phyloP scores from a whole-genome alignment of 2,888 invertebrate genomes.

The Imbricaverruca yamaguchii region DNA sequence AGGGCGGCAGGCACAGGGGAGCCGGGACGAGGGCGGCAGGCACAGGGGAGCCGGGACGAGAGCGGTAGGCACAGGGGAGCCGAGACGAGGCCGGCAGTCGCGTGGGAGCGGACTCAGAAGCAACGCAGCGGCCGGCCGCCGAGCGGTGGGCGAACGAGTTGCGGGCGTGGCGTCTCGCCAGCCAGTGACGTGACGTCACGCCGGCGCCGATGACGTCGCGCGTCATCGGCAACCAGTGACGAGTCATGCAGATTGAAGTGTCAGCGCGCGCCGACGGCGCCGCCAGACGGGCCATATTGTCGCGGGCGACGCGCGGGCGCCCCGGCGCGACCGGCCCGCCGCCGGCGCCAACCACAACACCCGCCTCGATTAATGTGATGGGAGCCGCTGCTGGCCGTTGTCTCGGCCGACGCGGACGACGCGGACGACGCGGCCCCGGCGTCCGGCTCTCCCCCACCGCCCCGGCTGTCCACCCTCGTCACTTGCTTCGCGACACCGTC shows the following conservation, averaged over 20 bases:
- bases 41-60: no score
- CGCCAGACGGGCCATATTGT: not conserved
- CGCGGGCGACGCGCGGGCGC: not conserved
- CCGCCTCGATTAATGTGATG: not conserved
- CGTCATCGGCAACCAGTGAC: not conserved
- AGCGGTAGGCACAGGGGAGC: no score
- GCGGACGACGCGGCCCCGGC: not conserved
- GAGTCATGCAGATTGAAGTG: no score
- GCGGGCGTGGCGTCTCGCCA: no score
- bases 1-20: no score
- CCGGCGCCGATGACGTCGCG: not conserved
- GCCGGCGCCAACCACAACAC: not conserved
- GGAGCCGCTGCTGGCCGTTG: not conserved
- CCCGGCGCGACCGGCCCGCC: not conserved
- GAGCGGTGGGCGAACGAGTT: no score
- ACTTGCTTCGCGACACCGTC: no score
- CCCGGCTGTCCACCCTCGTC: not conserved
- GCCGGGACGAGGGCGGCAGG: no score
- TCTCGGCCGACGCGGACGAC: not conserved
- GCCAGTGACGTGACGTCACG: no score
- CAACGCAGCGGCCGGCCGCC: no score
- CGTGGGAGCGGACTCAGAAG: no score
- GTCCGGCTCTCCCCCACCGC: not conserved
- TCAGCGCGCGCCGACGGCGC: not conserved
- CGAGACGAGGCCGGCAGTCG: no score